Evolutionary conservation across 2,113 vertebrate genomes (phyloP), one percentile per base, ranked within the genome.

Genomic region (Atrichornis clamosus): DNA sequence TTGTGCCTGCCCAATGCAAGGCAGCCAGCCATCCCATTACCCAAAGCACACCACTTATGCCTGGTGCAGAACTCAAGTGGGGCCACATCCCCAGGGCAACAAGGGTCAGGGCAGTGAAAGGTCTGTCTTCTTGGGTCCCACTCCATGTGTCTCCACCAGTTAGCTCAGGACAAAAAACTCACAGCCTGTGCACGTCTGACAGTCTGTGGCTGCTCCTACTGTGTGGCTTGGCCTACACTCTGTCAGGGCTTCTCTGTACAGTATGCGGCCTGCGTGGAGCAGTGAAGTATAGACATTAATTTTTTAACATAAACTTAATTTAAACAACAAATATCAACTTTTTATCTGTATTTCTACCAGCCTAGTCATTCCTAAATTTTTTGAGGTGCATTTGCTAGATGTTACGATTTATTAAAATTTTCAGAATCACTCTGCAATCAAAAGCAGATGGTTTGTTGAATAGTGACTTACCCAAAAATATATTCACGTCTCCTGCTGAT

Each of bases 401-500:
- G 35, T 59, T 81, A 60, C 21, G 64, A 3, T 0, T 70, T 67
- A 87, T 63, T 94, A 90, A 67, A 44, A 41, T 55, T 73, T 87
- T 83, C 83, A 37, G 50, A 67, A 42, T 74, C 42, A 30, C 47
- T 90, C 77, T 74, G 39, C 60, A 81, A 93, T 75, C 75, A 93
- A 88, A 97, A 94, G 70, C 50, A 41, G 52, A 44, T 4, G 2
- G n/a, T 58, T 90, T 90, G 72, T 70, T 80, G 46, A 88, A 63
- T 50, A 68, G 52, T 56, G 56, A 47, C 72, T 91, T 95, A 78
- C 26, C 52, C 13, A 35, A 90, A 94, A 84, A n/a, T 21, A 32
- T 59, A 86, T 68, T 93, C 79, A 39, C 64, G 64, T 88, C 63
- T 91, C 68, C 73, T 90, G 84, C 73, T 87, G 93, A 87, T 82